phyloP scores from a whole-genome alignment of 1,140 invertebrate species.

The Galleria mellonella region DNA sequence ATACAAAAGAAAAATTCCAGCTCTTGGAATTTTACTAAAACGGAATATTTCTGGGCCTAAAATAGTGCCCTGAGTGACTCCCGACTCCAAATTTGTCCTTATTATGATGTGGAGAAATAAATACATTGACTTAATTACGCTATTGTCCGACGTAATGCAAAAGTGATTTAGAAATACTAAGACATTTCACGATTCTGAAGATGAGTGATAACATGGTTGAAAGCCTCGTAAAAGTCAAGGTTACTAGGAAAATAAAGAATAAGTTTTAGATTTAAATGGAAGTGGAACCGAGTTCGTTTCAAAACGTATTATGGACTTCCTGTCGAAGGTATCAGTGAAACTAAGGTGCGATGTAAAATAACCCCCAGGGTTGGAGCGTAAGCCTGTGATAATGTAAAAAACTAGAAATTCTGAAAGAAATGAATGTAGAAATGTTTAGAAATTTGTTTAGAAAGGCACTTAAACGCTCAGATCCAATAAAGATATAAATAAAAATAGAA shows the following conservation, averaged over 20 bases:
- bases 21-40: slow-evolving; percentile 8
- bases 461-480: slow-evolving; percentile 39
- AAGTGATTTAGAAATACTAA: slow-evolving; percentile 1
- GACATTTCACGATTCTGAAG: neutral
- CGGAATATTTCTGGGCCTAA: slow-evolving; percentile 29
- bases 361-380: slow-evolving; percentile 56
- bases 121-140: neutral
- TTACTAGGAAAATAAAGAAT: slow-evolving; percentile 4
- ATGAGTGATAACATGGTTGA: slow-evolving; percentile 4
- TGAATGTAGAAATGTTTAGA: slow-evolving; percentile 27
- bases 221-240: slow-evolving; percentile 14
- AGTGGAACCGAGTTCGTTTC: slow-evolving; percentile 44
- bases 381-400: slow-evolving; percentile 67
- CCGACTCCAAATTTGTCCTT: slow-evolving; percentile 1
- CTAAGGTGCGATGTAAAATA: slow-evolving; percentile 48
- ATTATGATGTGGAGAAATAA: neutral
- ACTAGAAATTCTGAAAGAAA: slow-evolving; percentile 34
- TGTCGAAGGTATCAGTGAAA: slow-evolving; percentile 26
- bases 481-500: slow-evolving; percentile 17
- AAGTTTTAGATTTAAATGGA: slow-evolving; percentile 16
- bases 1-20: neutral
- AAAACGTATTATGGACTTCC: slow-evolving; percentile 19
- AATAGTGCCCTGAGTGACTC: slow-evolving; percentile 31
- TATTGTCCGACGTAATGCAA: neutral
- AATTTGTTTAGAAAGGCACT: slow-evolving; percentile 30